Conservation (phyloP, 2,888 invertebrate species). For the Sepioteuthis lessoniana region DNA sequence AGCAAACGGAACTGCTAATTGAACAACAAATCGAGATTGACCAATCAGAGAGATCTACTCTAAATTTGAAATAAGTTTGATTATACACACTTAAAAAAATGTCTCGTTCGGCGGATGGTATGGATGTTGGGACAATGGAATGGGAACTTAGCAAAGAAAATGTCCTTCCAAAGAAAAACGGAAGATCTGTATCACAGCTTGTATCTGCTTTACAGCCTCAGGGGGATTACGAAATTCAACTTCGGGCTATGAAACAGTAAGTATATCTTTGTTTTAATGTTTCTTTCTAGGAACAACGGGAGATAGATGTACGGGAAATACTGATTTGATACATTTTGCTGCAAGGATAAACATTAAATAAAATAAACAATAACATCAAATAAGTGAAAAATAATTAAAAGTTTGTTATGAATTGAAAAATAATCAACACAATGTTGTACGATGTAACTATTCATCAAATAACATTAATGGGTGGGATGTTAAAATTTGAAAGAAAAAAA, state of each 20-base stretch:
- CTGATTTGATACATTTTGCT: too few species aligned
- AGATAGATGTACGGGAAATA: too few species aligned
- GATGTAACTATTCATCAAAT: too few species aligned
- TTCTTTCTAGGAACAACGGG: too few species aligned
- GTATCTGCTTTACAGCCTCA: slow-evolving; percentile 81
- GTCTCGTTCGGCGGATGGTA: neutral
- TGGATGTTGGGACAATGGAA: slow-evolving; percentile 58
- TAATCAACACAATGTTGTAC: too few species aligned
- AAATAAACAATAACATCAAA: too few species aligned
- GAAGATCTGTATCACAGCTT: slow-evolving; percentile 86
- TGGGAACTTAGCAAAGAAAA: slow-evolving; percentile 86
- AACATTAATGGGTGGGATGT: too few species aligned
- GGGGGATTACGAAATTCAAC: neutral
- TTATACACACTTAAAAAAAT: neutral
- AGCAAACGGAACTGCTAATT: neutral
- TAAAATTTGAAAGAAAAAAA: too few species aligned
- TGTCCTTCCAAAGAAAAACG: slow-evolving; percentile 92
- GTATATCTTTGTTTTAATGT: slow-evolving; percentile 35
- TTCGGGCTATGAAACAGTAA: slow-evolving; percentile 58
- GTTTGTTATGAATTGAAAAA: too few species aligned
- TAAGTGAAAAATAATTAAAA: too few species aligned
- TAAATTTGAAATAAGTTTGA: neutral
- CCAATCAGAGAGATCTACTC: neutral
- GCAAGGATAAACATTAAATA: too few species aligned
- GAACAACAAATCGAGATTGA: neutral